Base-by-base conservation (phyloP, 2,888 invertebrate species). In the Horisme vitalbata region DNA sequence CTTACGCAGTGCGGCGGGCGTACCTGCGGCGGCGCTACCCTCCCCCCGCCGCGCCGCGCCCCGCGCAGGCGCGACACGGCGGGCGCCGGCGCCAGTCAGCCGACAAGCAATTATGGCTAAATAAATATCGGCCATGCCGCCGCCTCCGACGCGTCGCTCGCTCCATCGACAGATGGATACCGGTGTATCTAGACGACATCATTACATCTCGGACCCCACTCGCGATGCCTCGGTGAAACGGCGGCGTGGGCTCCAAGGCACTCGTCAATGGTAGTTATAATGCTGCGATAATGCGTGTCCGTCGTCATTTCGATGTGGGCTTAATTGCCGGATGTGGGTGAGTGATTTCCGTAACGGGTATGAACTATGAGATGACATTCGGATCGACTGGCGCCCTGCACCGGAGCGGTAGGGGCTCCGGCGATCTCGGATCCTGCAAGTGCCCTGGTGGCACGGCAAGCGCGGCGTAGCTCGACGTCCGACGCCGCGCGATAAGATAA, bases 71-170 rank as follows among this genome's bases (percentile, higher is more conserved):
- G 80, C 83, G 84, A 77, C 83, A 69, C 76, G 83, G 83, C 88
- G 84, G 85, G 85, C 88, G 87, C 88, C 87, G 88, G 87, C 87
- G 87, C 88, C 87, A 84, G 76, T 65, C 80, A 74, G 83, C 85
- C 87, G 87, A 83, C 85, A 80, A 84, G 86, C 86, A 88, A 87
- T 87, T 87, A 87, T 86, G 86, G 85, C 84, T 87, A 88, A 87
- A 88, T 88, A 88, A 87, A 88, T 88, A 87, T 86, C 86, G 83
- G 79, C 79, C 83, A 79, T 75, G 83, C 84, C 80, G 77, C 77
- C 73, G 61, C 68, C 75, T 67, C 75, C 79, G 74, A 72, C 79
- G 76, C 75, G 73, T 61, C 80, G 76, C 73, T 61, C 80, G 76
- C 73, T 73, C 35, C 52, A 76, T 72, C 78, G 74, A 74, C 86